phyloP scores from a whole-genome alignment of 2,113 vertebrate species.

The Siniperca knerii region DNA sequence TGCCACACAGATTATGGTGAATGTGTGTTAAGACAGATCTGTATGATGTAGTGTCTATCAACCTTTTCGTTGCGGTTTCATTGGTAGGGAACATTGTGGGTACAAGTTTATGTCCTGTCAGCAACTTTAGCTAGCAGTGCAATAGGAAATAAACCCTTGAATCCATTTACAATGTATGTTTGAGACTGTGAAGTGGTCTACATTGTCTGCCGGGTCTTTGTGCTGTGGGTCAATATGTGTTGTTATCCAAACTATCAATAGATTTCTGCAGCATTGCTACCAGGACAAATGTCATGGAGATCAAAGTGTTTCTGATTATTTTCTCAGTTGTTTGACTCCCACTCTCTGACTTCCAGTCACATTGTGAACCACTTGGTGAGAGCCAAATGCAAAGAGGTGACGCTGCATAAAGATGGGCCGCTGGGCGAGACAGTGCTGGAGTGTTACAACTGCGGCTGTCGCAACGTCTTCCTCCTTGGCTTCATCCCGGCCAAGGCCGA shows the following conservation, averaged over 20 bases:
- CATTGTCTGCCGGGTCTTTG: background rate
- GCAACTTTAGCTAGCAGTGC: background rate
- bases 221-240: background rate
- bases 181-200: background rate
- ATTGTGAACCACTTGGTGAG: slow-evolving; percentile 98
- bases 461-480: slow-evolving; percentile 97
- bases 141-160: background rate
- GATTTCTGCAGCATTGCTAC: background rate
- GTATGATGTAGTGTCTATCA: background rate
- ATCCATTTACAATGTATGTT: background rate
- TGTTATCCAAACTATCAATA: background rate
- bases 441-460: slow-evolving; percentile 98
- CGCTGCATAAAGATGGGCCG: slow-evolving; percentile 97
- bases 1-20: background rate
- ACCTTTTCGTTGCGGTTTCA: background rate
- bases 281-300: background rate
- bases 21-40: slow-evolving; percentile 14
- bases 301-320: background rate
- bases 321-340: background rate
- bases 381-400: slow-evolving; percentile 99
- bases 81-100: background rate
- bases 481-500: slow-evolving; percentile 99
- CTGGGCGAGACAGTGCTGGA: slow-evolving; percentile 97
- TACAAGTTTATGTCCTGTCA: slow-evolving; percentile 9
- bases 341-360: slow-evolving; percentile 85